phyloP scores from a whole-genome alignment of 2,113 vertebrate genomes.

The Chaenogobius annularis region DNA sequence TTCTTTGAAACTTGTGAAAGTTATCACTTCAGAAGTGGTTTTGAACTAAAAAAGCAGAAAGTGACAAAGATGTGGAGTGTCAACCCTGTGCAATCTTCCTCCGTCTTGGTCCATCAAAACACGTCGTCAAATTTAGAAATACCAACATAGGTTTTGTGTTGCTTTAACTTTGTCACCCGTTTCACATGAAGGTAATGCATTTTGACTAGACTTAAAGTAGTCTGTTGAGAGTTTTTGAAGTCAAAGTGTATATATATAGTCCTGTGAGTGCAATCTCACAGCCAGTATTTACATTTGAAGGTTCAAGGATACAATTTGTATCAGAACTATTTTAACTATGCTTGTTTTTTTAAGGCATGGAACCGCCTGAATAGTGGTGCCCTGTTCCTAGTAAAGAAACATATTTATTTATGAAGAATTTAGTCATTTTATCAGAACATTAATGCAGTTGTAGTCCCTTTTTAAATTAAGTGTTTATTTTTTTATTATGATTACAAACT shows the following conservation, averaged over 20 bases:
- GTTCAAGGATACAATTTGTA: constrained; percentile 10
- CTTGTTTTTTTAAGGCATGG: constrained; percentile 21
- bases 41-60: constrained; percentile 14
- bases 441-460: constrained; percentile 1
- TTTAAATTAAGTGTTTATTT: neutral
- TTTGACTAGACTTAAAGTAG: constrained; percentile 13
- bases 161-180: constrained; percentile 10
- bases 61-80: constrained; percentile 17
- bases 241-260: constrained; percentile 4
- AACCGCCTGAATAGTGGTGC: constrained; percentile 13
- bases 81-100: constrained; percentile 33
- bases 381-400: neutral
- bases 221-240: constrained; percentile 3
- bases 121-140: constrained; percentile 50
- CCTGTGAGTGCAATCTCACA: constrained; percentile 12
- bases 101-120: constrained; percentile 21
- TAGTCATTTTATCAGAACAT: constrained; percentile 5
- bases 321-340: constrained; percentile 41
- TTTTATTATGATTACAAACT: neutral
- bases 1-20: constrained; percentile 76
- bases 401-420: constrained; percentile 23
- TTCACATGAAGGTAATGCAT: constrained; percentile 4
- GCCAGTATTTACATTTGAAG: constrained; percentile 31
- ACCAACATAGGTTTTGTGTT: constrained; percentile 8
- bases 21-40: constrained; percentile 12